Conservation (phyloP, 37 sponge, comb jelly and placozoan species). For the Hexactinellida sp. region DNA sequence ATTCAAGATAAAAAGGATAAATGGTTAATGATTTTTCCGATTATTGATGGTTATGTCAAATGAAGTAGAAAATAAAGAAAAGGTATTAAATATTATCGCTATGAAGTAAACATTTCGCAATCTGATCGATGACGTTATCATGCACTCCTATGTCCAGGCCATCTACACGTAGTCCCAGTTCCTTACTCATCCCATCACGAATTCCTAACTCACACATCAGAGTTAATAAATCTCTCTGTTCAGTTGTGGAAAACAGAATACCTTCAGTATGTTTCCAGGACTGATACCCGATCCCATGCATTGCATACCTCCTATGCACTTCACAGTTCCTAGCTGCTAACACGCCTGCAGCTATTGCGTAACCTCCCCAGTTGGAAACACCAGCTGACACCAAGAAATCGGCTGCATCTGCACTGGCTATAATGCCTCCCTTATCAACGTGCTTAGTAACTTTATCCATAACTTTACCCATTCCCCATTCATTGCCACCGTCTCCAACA, state of each 20-base stretch:
- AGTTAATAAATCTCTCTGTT: constrained; percentile 32
- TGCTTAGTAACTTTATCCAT: constrained; percentile 21
- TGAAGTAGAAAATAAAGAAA: too few relatives aligned
- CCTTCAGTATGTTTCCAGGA: background rate
- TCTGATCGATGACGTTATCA: background rate
- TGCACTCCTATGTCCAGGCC: constrained; percentile 29
- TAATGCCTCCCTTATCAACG: constrained; percentile 30
- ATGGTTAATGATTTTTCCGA: too few relatives aligned
- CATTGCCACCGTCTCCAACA: constrained; percentile 92
- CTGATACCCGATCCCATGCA: constrained; percentile 23
- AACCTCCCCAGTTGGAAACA: constrained; percentile 89
- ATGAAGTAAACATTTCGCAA: too few relatives aligned
- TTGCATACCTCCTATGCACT: constrained; percentile 58
- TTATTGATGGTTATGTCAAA: too few relatives aligned
- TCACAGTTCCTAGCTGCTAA: constrained; percentile 39
- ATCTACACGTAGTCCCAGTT: constrained; percentile 41
- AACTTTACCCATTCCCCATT: constrained; percentile 80
- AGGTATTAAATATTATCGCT: too few relatives aligned
- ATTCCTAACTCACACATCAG: constrained; percentile 37
- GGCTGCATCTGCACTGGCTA: constrained; percentile 33
- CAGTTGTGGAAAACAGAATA: constrained; percentile 33
- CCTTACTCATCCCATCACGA: constrained; percentile 39
- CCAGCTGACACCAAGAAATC: constrained; percentile 53
- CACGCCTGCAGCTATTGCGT: constrained; percentile 56
- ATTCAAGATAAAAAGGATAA: too few relatives aligned